Conservation (phyloP, 2,113 vertebrate genomes). For the Sinocyclocheilus maitianheensis region DNA sequence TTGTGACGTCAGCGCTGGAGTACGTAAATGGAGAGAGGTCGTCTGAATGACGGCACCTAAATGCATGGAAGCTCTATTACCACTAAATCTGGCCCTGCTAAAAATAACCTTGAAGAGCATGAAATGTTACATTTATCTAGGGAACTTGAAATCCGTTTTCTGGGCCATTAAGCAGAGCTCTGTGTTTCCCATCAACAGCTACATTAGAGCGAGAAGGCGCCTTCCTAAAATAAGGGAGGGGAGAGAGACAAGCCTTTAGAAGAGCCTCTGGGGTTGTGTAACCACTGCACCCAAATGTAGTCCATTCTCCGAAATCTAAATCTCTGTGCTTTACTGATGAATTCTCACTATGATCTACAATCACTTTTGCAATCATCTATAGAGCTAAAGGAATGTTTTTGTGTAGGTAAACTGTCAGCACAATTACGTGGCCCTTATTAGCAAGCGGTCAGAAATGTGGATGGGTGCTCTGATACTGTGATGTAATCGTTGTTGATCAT, state of each 20-base stretch:
- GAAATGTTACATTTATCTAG: conserved; percentile 57
- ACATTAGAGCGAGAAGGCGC: conserved; percentile 40
- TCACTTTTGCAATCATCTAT: conserved; percentile 18
- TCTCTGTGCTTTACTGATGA: conserved; percentile 31
- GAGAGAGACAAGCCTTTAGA: background rate
- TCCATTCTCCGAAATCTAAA: conserved; percentile 11
- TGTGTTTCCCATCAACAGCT: conserved; percentile 36
- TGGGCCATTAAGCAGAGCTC: conserved; percentile 56
- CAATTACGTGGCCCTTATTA: conserved; percentile 29
- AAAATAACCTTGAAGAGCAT: conserved; percentile 53
- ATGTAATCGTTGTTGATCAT: conserved; percentile 42
- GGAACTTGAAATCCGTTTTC: conserved; percentile 56
- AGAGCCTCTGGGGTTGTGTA: conserved; percentile 41
- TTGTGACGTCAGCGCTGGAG: conserved; percentile 64
- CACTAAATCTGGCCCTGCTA: conserved; percentile 46
- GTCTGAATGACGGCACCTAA: conserved; percentile 68
- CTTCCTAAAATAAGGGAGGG: conserved; percentile 32
- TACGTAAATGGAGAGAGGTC: conserved; percentile 66
- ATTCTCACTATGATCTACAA: conserved; percentile 36
- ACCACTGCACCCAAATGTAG: conserved; percentile 43
- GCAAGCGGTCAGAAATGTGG: conserved; percentile 19
- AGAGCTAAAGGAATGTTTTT: conserved; percentile 29
- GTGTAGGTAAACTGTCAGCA: conserved; percentile 30
- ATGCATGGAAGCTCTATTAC: conserved; percentile 19
- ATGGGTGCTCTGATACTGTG: conserved; percentile 55